phyloP scores from a whole-genome alignment of 2,797 vertebrate genomes.

The Vireo griseus region DNA sequence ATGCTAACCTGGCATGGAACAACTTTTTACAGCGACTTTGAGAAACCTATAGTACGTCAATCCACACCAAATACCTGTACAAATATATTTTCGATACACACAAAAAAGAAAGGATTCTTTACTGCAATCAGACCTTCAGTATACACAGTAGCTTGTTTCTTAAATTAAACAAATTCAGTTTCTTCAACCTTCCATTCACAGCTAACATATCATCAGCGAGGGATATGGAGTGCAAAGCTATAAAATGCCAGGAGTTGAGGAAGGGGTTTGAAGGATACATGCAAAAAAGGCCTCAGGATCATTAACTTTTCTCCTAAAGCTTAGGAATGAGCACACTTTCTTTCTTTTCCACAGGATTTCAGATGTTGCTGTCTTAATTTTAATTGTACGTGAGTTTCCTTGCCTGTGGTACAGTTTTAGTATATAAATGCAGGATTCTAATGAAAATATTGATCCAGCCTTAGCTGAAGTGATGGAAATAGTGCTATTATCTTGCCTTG shows the following conservation, averaged over 20 bases:
- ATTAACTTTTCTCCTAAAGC: conserved; percentile 20
- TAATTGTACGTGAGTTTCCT: background rate
- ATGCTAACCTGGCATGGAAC: background rate
- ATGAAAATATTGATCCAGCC: conserved; percentile 58
- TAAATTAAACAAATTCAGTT: conserved; percentile 48
- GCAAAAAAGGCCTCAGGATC: background rate
- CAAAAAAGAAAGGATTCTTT: background rate
- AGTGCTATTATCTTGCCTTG: background rate
- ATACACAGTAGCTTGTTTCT: background rate
- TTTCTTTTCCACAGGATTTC: conserved; percentile 17
- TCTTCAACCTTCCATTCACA: conserved; percentile 19
- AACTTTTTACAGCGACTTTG: background rate
- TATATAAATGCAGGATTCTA: background rate
- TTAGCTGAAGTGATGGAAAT: background rate
- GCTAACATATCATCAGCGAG: background rate
- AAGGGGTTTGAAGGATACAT: background rate
- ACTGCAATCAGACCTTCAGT: background rate
- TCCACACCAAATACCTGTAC: background rate
- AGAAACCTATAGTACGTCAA: background rate
- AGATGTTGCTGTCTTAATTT: conserved; percentile 24
- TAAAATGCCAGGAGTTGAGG: conserved; percentile 15
- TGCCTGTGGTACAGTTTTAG: background rate
- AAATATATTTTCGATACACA: background rate
- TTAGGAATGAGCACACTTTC: background rate
- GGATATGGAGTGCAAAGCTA: conserved; percentile 17